A percentile compares a stretch with the other conserved stretches of the same genome.
phyloP scores from a whole-genome alignment of 1,140 invertebrate genomes.

The Pristionchus pacificus region DNA sequence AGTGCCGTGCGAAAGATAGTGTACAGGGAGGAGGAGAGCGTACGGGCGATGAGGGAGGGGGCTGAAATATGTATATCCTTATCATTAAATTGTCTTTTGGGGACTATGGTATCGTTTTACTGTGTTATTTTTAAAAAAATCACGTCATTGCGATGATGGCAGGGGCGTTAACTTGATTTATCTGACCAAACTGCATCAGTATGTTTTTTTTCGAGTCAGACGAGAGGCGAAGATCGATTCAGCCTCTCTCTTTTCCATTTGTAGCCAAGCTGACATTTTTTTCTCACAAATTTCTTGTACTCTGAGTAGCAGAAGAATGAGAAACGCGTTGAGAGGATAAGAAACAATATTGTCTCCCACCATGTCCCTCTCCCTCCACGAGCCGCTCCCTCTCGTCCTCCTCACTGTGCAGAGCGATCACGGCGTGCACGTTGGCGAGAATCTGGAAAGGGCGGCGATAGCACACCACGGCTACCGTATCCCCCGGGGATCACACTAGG shows the following conservation, averaged over 20 bases:
- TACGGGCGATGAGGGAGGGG: background rate
- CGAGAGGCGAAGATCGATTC: no score
- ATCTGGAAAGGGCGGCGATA: background rate
- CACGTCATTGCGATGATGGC: background rate
- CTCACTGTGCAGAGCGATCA: background rate
- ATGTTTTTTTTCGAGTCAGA: no score
- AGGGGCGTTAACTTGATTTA: background rate
- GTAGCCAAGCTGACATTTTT: background rate
- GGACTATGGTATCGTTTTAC: no score
- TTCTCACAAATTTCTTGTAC: no score
- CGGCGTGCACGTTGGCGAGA: background rate
- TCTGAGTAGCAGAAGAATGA: no score
- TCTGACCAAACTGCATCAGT: background rate
- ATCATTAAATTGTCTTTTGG: background rate
- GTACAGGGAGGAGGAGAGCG: constrained; percentile 22
- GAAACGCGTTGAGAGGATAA: background rate
- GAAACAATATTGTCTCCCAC: background rate
- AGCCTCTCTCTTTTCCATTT: background rate
- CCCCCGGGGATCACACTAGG: background rate
- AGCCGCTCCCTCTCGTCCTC: background rate
- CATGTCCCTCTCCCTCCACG: background rate
- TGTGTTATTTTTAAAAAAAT: no score
- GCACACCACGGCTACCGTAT: background rate
- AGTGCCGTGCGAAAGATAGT: constrained; percentile 25
- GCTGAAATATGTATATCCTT: background rate